Evolutionary conservation across 2,888 invertebrate species (phyloP), one percentile per base, ranked within the genome.

Genomic region (Chrysina gloriosa): DNA sequence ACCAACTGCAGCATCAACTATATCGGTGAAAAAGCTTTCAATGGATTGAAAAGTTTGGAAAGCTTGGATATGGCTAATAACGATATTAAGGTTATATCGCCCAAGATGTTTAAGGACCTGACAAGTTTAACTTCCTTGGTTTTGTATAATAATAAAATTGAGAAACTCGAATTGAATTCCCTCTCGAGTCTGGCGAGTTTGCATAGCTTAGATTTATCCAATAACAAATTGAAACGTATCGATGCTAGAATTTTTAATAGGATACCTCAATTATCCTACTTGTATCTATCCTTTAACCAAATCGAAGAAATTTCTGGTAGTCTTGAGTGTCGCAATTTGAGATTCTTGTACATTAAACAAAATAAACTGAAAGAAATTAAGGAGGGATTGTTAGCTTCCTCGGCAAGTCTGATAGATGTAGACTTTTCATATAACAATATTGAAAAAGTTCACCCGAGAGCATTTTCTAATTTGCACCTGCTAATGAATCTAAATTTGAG

Each of bases 21-120:
- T 5, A 31, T 75, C n/a, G 66, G 70, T 25, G 47, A 61, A 7
- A 71, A 66, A 11, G 71, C 72, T 16, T 75, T 76, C 21, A 64
- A 65, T 9, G 69, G 70, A 1, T 47, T 76, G 3, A 25, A 9
- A 6, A 68, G 68, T 23, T 61, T 76, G 63, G 65, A 71, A 56
- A 72, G 69, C 11, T 64, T 76, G 23, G 75, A 76, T 36, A 21
- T 76, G 23, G 72, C 70, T 4, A 70, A 72, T 23, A 76, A 76
- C 54, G 69, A 70, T 21, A 70, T 76, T 19, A 70, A 69, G 45
- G 25, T 52, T 0, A 66, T 75, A 36, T 63, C 69, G 2, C 21
- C 66, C 2, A 50, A 65, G 6, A 45, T 69, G 1, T 74, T 76
- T 36, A 50, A 64, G 27, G 36, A 64, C 9, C 50, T 73, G 21